Evolutionary conservation across 1,140 invertebrate genomes (phyloP), one percentile per base, ranked within the genome.

Genomic region (Euglossa dilemma): DNA sequence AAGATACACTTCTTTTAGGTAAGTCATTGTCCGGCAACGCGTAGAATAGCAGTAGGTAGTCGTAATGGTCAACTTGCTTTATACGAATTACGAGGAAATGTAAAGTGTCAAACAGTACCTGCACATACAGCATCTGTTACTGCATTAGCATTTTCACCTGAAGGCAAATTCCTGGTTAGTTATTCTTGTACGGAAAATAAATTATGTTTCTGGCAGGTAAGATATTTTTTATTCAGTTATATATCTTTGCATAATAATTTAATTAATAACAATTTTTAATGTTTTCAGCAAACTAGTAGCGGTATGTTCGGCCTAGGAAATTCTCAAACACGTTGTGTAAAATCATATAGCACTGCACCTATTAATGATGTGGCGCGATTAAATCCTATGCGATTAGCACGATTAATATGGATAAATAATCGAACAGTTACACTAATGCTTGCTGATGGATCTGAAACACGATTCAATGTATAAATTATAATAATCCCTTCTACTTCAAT

Each of bases 121-220:
- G 98, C 98, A 0, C 99, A 99, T 95, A 96, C 95, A 69, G 95
- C 97, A 36, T 95, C 98, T 6, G 97, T 99, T 8, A 99, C 98
- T 20, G 98, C 98, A 0, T 96, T 98, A 90, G 97, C 98, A 54
- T 99, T 99, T 95, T 99, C 98, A 86, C 98, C 98, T 3, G 99
- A 99, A 94, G 99, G 99, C 52, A 99, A 99, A 93, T 99, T 97
- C 93, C 95, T 99, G 69, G 98, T 98, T 16, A 99, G 98, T 16
- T 99, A 99, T 94, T 98, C 98, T 54, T 97, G 98, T 86, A 94
- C 96, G n/a, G 99, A 99, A 94, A 99, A 99, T 93, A 97, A 98
- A 90, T 96, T 99, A 50, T 98, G 97, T 82, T 99, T 99, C 94
- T 99, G 99, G 99, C 99, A 99, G 96, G 99, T 98, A 90, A 96